Percentiles rank a stretch among this genome's conserved stretches.
Conservation (phyloP, 2,888 invertebrate genomes). For the Athripsodes cinereus region DNA sequence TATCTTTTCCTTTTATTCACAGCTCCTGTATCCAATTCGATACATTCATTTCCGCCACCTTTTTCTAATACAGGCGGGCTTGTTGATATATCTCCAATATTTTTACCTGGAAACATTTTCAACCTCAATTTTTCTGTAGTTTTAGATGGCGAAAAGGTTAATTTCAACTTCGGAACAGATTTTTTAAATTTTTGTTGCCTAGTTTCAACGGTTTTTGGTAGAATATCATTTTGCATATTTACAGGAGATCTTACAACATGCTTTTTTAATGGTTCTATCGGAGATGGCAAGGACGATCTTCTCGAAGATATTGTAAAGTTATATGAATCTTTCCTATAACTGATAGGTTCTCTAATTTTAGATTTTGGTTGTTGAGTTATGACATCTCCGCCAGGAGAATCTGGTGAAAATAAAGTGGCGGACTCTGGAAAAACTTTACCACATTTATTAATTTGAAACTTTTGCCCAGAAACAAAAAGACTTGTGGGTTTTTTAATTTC, state of each 20-base stretch:
- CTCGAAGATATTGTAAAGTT: neutral
- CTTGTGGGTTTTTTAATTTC: constrained; percentile 8
- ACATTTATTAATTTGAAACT: constrained; percentile 22
- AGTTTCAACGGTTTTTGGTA: neutral
- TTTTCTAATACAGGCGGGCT: neutral
- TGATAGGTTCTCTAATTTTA: constrained; percentile 9
- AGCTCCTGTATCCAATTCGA: constrained; percentile 36
- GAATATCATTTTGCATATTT: neutral
- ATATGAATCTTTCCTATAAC: neutral
- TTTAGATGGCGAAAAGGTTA: constrained; percentile 43
- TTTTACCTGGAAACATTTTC: constrained; percentile 40
- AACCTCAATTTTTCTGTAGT: constrained; percentile 38
- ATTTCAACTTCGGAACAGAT: constrained; percentile 38
- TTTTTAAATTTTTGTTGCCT: constrained; percentile 28
- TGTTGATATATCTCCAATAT: neutral
- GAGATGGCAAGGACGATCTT: neutral
- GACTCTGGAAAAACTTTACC: constrained; percentile 24
- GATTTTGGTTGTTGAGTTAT: constrained; percentile 6
- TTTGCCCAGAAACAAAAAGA: constrained; percentile 20
- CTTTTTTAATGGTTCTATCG: neutral
- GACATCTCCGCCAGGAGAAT: constrained; percentile 24
- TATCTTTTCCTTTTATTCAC: constrained; percentile 33
- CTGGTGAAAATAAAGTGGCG: constrained; percentile 22
- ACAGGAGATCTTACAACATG: neutral
- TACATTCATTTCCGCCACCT: constrained; percentile 39